Evolutionary conservation across 2,888 invertebrate genomes (phyloP).

Genomic region (Polydesmus complanatus): DNA sequence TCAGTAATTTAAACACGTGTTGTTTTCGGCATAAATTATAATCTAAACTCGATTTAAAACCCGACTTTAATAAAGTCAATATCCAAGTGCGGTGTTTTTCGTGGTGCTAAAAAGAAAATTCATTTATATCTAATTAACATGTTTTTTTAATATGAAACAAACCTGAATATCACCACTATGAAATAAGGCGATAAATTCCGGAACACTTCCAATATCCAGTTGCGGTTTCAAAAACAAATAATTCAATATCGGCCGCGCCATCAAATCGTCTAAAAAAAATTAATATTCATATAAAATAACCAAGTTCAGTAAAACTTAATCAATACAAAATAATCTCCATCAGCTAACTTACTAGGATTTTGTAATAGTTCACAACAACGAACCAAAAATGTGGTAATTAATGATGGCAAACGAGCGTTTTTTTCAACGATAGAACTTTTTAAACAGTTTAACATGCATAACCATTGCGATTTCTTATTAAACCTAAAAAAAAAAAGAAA

Average conservation of each 20-base stretch:
- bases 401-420: background rate
- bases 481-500: too few relatives aligned
- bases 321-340: too few relatives aligned
- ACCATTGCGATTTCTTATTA: background rate
- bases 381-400: background rate
- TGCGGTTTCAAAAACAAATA: background rate
- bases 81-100: background rate
- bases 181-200: background rate
- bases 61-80: background rate
- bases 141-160: too few relatives aligned
- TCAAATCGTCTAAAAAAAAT: background rate
- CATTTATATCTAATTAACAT: background rate
- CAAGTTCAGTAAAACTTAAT: background rate
- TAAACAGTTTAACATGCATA: background rate
- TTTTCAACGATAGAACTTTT: background rate
- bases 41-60: background rate
- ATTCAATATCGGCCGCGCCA: background rate
- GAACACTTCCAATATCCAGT: background rate
- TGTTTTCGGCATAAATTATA: background rate
- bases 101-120: background rate
- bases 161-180: background rate
- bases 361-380: background rate
- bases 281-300: too few relatives aligned
- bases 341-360: background rate
- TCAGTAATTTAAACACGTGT: background rate